phyloP scores from a whole-genome alignment of 2,113 vertebrate species.

The Labeo rohita region DNA sequence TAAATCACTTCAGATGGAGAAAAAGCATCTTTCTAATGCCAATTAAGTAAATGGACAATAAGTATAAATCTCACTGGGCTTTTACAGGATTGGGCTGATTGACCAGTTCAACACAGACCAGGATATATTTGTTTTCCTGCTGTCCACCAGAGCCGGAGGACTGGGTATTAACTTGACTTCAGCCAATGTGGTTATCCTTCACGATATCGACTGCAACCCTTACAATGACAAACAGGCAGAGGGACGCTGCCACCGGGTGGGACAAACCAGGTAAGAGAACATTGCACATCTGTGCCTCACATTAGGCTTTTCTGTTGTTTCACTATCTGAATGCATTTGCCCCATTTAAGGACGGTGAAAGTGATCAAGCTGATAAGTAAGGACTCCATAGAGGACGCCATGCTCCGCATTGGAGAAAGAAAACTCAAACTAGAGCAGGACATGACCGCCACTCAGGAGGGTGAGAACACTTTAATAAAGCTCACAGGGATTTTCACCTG shows the following conservation, averaged over 20 bases:
- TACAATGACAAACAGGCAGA: conserved; percentile 89
- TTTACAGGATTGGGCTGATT: conserved; percentile 57
- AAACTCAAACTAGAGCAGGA: conserved; percentile 87
- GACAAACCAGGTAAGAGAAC: conserved; percentile 82
- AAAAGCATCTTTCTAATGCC: background rate
- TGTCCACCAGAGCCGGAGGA: conserved; percentile 92
- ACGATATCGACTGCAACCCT: conserved; percentile 97
- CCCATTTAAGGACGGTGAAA: conserved; percentile 80
- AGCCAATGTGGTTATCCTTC: conserved; percentile 93
- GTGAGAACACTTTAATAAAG: conserved; percentile 64
- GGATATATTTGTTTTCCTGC: conserved; percentile 88
- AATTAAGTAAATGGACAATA: conserved; percentile 16
- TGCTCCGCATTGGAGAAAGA: conserved; percentile 86
- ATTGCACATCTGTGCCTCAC: background rate
- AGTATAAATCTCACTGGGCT: conserved; percentile 10
- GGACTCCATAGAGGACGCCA: conserved; percentile 85
- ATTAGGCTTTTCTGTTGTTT: background rate
- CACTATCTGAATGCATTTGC: background rate
- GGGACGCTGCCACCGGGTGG: conserved; percentile 85
- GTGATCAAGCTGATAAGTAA: conserved; percentile 86
- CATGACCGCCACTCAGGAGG: conserved; percentile 83
- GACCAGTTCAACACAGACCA: conserved; percentile 60
- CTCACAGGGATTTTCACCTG: background rate
- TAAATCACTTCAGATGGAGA: conserved; percentile 14
- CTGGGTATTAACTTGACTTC: conserved; percentile 95